Evolutionary conservation across 2,113 vertebrate genomes (phyloP).

Genomic region (Dissostichus mawsoni): DNA sequence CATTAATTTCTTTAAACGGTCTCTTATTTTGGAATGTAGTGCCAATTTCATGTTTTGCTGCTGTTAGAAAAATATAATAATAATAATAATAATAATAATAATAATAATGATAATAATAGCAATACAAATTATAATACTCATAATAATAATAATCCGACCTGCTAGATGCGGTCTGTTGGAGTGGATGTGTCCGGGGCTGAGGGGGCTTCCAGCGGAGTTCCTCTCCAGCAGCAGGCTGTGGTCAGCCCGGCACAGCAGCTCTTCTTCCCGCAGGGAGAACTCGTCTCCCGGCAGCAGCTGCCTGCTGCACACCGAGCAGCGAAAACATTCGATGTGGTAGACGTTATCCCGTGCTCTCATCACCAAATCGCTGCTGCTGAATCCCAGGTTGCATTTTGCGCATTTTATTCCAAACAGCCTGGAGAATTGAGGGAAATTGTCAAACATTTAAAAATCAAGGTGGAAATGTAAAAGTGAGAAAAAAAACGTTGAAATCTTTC

Average conservation of each 20-base stretch:
- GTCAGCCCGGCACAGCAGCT: conserved; percentile 92
- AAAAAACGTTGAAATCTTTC: conserved; percentile 6
- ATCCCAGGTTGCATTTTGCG: conserved; percentile 90
- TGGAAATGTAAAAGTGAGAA: no score
- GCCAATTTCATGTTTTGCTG: background rate
- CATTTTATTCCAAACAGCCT: conserved; percentile 96
- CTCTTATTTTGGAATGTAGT: background rate
- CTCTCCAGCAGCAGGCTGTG: conserved; percentile 88
- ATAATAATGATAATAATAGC: conserved; percentile 4
- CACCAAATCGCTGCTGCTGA: conserved; percentile 94
- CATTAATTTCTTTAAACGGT: background rate
- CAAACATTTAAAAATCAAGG: background rate
- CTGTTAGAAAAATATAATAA: background rate
- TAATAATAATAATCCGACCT: conserved; percentile 75
- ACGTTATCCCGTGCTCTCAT: conserved; percentile 93
- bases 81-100: background rate
- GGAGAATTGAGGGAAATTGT: conserved; percentile 22
- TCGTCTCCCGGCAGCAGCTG: conserved; percentile 95
- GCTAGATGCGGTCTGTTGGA: conserved; percentile 84
- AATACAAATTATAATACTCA: conserved; percentile 7
- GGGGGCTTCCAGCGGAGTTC: conserved; percentile 83
- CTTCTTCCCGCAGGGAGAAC: conserved; percentile 93
- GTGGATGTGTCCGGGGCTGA: conserved; percentile 86
- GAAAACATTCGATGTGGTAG: conserved; percentile 96
- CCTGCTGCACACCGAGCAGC: conserved; percentile 93